Evolutionary conservation across 2,113 vertebrate species (phyloP).

Genomic region (Myrmophylax atrothorax): DNA sequence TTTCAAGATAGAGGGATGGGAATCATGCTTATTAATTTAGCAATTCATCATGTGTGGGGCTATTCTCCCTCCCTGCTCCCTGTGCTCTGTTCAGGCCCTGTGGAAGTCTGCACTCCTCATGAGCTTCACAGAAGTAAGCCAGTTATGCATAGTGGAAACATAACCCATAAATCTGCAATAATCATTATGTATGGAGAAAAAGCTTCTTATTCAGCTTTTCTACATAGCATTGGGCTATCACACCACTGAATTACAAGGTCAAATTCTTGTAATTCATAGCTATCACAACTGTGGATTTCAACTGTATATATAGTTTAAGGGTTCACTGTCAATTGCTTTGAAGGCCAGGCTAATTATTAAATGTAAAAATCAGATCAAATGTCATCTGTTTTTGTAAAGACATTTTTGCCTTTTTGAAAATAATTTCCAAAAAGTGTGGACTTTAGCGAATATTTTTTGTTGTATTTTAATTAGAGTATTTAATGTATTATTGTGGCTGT

Average conservation of each 20-base stretch:
- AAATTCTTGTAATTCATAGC: slow-evolving; percentile 53
- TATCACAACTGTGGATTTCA: slow-evolving; percentile 20
- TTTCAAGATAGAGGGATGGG: neutral
- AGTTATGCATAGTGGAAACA: neutral
- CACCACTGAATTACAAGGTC: slow-evolving; percentile 16
- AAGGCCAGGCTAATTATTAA: neutral
- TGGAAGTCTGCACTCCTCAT: neutral
- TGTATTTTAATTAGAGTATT: neutral
- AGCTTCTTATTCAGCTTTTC: slow-evolving; percentile 48
- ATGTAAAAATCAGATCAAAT: neutral
- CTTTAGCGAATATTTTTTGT: neutral
- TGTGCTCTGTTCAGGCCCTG: neutral
- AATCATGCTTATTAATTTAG: slow-evolving; percentile 4
- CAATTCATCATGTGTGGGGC: neutral
- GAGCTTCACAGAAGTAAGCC: neutral
- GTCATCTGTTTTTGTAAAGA: neutral
- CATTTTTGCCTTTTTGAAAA: neutral
- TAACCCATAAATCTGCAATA: slow-evolving; percentile 40
- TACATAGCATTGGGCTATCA: neutral
- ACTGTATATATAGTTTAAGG: neutral
- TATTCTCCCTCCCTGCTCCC: neutral
- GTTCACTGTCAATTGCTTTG: neutral
- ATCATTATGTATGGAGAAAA: slow-evolving; percentile 5
- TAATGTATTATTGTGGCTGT: neutral
- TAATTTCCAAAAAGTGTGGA: neutral